phyloP scores from a whole-genome alignment of 1,140 invertebrate genomes.

The Sesamia nonagrioides region DNA sequence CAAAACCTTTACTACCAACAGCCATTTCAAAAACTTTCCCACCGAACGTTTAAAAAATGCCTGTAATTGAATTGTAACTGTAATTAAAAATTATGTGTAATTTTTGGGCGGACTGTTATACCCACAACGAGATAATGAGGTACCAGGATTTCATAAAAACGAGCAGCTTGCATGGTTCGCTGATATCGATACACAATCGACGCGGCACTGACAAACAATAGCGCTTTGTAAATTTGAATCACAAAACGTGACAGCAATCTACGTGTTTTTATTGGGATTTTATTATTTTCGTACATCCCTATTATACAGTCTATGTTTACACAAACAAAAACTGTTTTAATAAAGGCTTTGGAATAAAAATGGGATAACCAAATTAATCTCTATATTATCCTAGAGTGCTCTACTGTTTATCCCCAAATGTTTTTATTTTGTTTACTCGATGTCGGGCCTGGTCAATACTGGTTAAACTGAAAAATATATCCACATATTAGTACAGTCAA shows the following conservation, averaged over 20 bases:
- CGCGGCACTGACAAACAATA: conserved; percentile 9
- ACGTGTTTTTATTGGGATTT: conserved; percentile 7
- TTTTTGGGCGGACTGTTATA: background rate
- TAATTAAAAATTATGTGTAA: no score
- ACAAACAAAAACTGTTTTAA: background rate
- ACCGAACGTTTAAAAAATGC: no score
- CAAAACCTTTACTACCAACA: no score
- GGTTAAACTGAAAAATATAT: no score
- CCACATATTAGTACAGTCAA: no score
- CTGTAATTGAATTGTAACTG: no score
- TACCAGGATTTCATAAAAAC: conserved; percentile 27
- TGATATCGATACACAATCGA: background rate
- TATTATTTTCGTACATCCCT: background rate
- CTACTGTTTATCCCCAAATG: no score
- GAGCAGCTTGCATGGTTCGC: background rate
- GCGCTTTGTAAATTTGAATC: conserved; percentile 22
- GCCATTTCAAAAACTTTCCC: no score
- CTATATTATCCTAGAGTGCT: no score
- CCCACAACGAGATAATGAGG: background rate
- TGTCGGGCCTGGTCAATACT: no score
- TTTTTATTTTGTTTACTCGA: no score
- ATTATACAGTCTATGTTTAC: background rate
- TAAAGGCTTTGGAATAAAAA: background rate
- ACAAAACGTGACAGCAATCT: background rate
- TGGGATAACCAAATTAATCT: no score